These are phyloP conservation scores for Gortyna flavago DNA, from an alignment of 2,888 invertebrate species.

Conservation along the genomic window DNA sequence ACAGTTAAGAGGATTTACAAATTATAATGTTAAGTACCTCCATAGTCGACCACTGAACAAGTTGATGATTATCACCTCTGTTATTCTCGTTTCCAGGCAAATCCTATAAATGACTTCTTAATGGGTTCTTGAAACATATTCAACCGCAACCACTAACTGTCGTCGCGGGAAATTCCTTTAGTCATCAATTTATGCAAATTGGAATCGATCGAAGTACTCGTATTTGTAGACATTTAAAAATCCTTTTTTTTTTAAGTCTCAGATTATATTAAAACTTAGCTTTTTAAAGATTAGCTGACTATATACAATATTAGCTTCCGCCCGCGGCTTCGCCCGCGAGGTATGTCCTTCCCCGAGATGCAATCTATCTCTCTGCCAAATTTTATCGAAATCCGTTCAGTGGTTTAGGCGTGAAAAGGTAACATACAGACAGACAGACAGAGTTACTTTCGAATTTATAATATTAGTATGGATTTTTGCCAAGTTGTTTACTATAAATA, in stretches of 20 bases:
- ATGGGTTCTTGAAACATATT: background rate
- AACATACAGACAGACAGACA: too few species aligned
- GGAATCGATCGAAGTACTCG: background rate
- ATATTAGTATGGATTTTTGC: too few species aligned
- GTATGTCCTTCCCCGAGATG: too few species aligned
- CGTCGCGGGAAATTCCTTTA: conserved; percentile 10
- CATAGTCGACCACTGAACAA: background rate
- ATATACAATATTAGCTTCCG: too few species aligned
- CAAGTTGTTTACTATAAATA: background rate
- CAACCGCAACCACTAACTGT: conserved; percentile 30
- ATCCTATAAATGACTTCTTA: background rate
- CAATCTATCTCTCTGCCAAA: too few species aligned
- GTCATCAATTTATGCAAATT: conserved; percentile 4
- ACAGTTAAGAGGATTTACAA: background rate
- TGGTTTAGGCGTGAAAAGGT: too few species aligned
- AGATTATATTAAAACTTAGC: background rate
- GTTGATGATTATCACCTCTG: background rate
- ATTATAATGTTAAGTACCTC: background rate
- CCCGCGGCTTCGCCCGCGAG: too few species aligned
- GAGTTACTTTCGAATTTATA: too few species aligned
- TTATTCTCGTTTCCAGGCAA: background rate
- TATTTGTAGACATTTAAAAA: background rate
- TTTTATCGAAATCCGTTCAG: too few species aligned
- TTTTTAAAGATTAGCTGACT: background rate
- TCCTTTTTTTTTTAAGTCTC: background rate